Base-by-base conservation (phyloP, 2,113 vertebrate species). In the Tamias sibiricus region DNA sequence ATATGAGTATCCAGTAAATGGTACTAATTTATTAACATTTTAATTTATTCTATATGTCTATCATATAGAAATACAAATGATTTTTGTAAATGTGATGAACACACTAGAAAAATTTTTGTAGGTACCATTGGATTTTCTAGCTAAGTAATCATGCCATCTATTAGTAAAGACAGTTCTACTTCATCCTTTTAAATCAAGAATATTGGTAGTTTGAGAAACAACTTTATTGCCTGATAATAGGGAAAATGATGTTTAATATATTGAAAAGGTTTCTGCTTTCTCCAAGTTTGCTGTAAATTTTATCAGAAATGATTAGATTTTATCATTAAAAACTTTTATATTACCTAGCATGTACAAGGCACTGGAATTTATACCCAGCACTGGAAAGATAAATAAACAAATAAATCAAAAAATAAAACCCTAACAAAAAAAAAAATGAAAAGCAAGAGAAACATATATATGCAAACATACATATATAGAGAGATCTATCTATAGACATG, bases 301-400 rank as follows among this genome's bases (percentile, higher is more conserved):
- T 71, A 35, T 64, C 13, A 96, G 6, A 84, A 92, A 84, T 88
- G 42, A 92, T 54, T 92, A 77, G 1, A 8, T 79, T 91, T 77
- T 71, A 26, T 57, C 20, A 71, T 83, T 80, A 71, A 87, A 85
- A 71, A 32, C 35, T 42, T 57, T 42, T 3, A 59, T 62, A 8
- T 69, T 16, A 6, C 66, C 32, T 69, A 69, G 14, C 35, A 69
- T n/a, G 35, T 69, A 7, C 66, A 69, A 69, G 35, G 14, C 13
- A 32, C 16, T 69, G 32, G 6, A 19, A 17, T n/a, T 69, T 16
- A n/a, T 69, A 17, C 16, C 7, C 14, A n/a, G 35, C 16, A n/a
- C 32, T n/a, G 35, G 14, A n/a, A 35, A n/a, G 35, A n/a, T 6
- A 69, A 62, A 62, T 24, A 62, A 62, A 62, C 59, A 62, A 62